Evolutionary conservation across 2,797 vertebrate genomes (phyloP).

Genomic region (Decapterus maruadsi): DNA sequence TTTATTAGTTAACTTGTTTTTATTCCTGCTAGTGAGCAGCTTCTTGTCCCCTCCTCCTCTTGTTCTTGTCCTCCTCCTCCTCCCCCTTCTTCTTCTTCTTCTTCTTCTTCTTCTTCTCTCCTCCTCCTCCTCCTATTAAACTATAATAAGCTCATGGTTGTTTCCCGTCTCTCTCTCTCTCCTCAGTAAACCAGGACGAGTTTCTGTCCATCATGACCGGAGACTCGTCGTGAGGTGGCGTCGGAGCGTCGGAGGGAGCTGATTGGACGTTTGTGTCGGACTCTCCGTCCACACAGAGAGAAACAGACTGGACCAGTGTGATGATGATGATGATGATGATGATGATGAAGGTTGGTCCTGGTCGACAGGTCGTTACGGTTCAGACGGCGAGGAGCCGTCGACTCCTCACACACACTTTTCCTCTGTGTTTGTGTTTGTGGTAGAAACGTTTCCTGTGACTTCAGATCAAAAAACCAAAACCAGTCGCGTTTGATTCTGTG

Average conservation of each 20-base stretch:
- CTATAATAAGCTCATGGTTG: too few species aligned
- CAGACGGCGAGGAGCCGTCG: too few species aligned
- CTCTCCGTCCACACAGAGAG: neutral
- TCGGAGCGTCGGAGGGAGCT: neutral
- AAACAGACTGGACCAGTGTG: constrained; percentile 3
- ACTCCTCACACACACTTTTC: neutral
- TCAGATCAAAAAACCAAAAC: neutral
- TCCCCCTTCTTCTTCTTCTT: too few species aligned
- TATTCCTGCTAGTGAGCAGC: too few species aligned
- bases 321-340: neutral
- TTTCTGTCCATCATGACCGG: constrained; percentile 82
- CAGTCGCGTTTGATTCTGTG: too few species aligned
- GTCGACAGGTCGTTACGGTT: too few species aligned
- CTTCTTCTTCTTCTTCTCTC: too few species aligned
- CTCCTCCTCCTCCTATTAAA: too few species aligned
- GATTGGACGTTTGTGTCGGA: neutral
- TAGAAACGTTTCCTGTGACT: neutral
- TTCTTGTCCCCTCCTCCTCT: too few species aligned
- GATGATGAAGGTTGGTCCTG: neutral
- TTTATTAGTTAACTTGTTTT: too few species aligned
- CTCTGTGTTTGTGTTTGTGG: neutral
- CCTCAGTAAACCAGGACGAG: constrained; percentile 82
- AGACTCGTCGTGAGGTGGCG: constrained; percentile 63
- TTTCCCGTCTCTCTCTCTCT: neutral
- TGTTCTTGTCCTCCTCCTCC: too few species aligned